These are phyloP conservation scores for Zeus faber DNA, from an alignment of 2,113 vertebrate species.

Conservation along the genomic window DNA sequence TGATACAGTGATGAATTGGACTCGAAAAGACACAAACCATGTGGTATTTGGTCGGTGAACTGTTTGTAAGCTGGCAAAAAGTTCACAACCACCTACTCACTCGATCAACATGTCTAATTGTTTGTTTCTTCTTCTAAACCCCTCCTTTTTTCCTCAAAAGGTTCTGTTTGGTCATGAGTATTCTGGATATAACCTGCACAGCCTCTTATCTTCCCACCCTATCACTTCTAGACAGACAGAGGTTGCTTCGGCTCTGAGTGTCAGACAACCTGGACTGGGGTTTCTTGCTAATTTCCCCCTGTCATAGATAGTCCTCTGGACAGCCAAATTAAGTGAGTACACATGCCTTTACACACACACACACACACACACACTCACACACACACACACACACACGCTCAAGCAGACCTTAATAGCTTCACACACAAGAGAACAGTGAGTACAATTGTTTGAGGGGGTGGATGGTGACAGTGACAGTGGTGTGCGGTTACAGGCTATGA, in stretches of 20 bases:
- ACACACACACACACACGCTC: constrained; percentile 14
- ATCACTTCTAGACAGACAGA: not conserved
- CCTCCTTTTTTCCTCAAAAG: too few relatives aligned
- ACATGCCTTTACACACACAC: too few relatives aligned
- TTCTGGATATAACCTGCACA: too few relatives aligned
- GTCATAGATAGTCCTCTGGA: constrained; percentile 7
- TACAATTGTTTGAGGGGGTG: not conserved
- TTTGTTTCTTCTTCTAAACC: too few relatives aligned
- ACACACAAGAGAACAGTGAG: constrained; percentile 8
- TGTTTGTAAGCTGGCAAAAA: too few relatives aligned
- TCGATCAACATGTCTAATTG: too few relatives aligned
- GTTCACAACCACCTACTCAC: too few relatives aligned
- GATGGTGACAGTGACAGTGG: not conserved
- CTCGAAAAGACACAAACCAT: too few relatives aligned
- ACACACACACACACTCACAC: constrained; percentile 1
- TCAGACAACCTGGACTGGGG: not conserved
- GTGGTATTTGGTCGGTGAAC: too few relatives aligned
- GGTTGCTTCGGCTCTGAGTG: constrained; percentile 16
- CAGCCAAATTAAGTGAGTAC: constrained; percentile 7
- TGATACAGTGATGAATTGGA: too few relatives aligned
- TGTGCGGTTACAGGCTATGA: constrained; percentile 33
- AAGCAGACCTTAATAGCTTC: constrained; percentile 10
- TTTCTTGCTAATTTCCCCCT: constrained; percentile 21
- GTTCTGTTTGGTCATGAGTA: too few relatives aligned
- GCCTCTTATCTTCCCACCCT: too few relatives aligned